These are phyloP conservation scores for Microchrysa polita DNA, from an alignment of 2,888 invertebrate genomes.

Conservation along the genomic window DNA sequence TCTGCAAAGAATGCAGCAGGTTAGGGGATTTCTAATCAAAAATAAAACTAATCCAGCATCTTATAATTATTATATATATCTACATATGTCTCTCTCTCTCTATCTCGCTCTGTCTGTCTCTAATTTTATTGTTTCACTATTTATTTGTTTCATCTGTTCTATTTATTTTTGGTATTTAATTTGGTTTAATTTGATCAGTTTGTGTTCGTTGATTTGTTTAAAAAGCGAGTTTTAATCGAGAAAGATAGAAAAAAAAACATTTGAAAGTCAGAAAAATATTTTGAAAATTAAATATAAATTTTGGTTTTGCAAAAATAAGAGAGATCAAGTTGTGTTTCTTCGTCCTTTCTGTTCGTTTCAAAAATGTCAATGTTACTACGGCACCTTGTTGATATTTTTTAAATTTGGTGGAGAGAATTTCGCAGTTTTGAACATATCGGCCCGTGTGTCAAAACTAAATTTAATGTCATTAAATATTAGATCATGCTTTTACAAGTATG, in stretches of 20 bases:
- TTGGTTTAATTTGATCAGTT: slow-evolving; percentile 14
- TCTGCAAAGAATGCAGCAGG: slow-evolving; percentile 89
- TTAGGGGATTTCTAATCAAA: slow-evolving; percentile 65
- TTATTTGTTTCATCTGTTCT: slow-evolving; percentile 38
- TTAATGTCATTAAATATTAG: too few relatives aligned
- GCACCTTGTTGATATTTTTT: slow-evolving; percentile 37
- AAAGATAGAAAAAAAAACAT: background rate
- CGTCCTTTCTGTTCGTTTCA: slow-evolving; percentile 4
- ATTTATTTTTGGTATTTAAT: slow-evolving; percentile 56
- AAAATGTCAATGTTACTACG: slow-evolving; percentile 26
- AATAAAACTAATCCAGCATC: slow-evolving; percentile 49
- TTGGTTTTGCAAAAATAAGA: slow-evolving; percentile 15
- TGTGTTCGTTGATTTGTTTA: slow-evolving; percentile 7
- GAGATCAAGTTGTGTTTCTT: background rate
- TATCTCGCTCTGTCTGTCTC: too few relatives aligned
- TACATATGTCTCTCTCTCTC: background rate
- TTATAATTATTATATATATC: slow-evolving; percentile 36
- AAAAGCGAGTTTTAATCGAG: too few relatives aligned
- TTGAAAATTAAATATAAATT: background rate
- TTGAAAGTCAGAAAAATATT: background rate
- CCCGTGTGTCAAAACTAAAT: background rate
- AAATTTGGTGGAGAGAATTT: too few relatives aligned
- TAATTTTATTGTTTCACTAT: too few relatives aligned
- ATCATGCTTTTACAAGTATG: background rate
- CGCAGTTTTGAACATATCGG: too few relatives aligned